Evolutionary conservation across 2,113 vertebrate species (phyloP).

Genomic region (Gambusia affinis): DNA sequence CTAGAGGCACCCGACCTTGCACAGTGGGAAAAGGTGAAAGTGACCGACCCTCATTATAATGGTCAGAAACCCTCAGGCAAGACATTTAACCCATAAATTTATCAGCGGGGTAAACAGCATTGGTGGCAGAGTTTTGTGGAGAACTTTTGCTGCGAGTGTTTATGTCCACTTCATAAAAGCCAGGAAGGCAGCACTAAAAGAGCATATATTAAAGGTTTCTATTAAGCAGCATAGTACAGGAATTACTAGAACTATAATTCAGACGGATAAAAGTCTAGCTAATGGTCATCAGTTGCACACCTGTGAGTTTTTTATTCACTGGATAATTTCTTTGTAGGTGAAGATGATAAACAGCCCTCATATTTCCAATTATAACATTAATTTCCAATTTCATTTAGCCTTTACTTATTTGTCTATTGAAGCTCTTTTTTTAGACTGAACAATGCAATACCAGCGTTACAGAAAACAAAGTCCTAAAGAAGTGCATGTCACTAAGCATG

Average conservation of each 20-base stretch:
- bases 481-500: too few species aligned
- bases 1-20: background rate
- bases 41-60: constrained; percentile 40
- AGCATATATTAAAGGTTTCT: background rate
- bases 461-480: constrained; percentile 17
- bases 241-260: background rate
- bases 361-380: background rate
- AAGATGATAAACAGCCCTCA: background rate
- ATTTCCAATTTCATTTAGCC: background rate
- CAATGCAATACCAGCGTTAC: background rate
- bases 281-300: background rate
- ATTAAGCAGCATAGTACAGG: background rate
- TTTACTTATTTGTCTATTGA: background rate
- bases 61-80: constrained; percentile 18
- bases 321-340: background rate
- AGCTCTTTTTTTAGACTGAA: background rate
- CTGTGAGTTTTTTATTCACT: background rate
- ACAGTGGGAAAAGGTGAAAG: constrained; percentile 10
- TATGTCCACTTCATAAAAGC: background rate
- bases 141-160: background rate
- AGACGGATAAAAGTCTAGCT: background rate
- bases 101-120: background rate
- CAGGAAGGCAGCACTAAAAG: background rate
- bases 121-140: background rate
- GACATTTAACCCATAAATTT: constrained; percentile 33